Evolutionary conservation across 1,140 invertebrate species (phyloP).

Genomic region (Linepithema humile): DNA sequence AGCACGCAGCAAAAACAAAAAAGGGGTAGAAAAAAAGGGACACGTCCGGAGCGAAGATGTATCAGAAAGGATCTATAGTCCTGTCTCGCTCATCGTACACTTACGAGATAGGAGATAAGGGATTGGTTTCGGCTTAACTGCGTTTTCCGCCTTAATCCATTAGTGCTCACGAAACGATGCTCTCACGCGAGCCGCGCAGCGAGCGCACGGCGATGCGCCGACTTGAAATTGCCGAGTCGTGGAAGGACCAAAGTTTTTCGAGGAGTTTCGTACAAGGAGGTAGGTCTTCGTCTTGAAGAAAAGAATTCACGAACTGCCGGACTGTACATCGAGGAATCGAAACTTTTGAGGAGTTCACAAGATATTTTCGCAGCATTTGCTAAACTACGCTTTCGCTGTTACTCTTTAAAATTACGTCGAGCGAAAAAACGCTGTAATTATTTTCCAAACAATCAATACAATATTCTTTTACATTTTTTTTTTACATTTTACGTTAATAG

Average conservation of each 20-base stretch:
- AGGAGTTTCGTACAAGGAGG: slow-evolving; percentile 22
- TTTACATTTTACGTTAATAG: not conserved
- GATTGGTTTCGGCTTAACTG: slow-evolving; percentile 75
- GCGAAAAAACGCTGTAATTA: not conserved
- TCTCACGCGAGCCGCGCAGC: slow-evolving; percentile 67
- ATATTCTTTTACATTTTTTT: not conserved
- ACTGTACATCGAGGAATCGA: slow-evolving; percentile 6
- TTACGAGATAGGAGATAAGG: slow-evolving; percentile 73
- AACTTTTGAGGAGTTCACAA: slow-evolving; percentile 2
- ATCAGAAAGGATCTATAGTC: slow-evolving; percentile 62
- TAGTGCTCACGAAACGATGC: slow-evolving; percentile 71
- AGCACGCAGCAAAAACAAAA: not conserved
- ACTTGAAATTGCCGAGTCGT: slow-evolving; percentile 23
- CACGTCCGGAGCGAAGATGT: slow-evolving; percentile 39
- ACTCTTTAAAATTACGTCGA: not conserved
- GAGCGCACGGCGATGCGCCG: slow-evolving; percentile 30
- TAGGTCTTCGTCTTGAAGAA: slow-evolving; percentile 17
- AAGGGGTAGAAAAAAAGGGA: slow-evolving; percentile 11
- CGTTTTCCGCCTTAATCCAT: slow-evolving; percentile 75
- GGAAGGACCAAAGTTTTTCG: slow-evolving; percentile 34
- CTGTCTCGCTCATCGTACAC: slow-evolving; percentile 60
- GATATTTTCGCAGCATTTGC: slow-evolving; percentile 15
- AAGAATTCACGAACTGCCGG: slow-evolving; percentile 11
- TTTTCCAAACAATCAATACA: not conserved
- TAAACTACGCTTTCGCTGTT: not conserved